Evolutionary conservation across 1,140 invertebrate species (phyloP), one percentile per base, ranked within the genome.

Genomic region (Vanessa atalanta): DNA sequence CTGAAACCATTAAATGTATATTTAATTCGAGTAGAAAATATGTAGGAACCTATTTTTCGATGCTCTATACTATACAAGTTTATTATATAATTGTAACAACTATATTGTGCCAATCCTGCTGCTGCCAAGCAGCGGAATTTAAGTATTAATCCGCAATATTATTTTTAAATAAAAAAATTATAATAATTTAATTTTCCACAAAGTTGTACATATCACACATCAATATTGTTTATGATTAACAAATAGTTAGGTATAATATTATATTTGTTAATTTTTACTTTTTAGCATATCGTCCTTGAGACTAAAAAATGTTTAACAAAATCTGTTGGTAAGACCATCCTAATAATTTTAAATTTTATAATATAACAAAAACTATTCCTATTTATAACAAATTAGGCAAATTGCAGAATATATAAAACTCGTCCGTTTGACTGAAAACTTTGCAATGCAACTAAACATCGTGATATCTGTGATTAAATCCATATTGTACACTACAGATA

Each of bases 1-100:
- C 50, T 70, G 60, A 65, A 23, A 63, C 11, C 61, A 37, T 70
- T 65, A 14, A 61, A 47, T 65, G 43, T 69, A 23, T 65, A 50
- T 37, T 51, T 64, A 70, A 70, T 70, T 70, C 67, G 69, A 60
- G 63, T 75, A 70, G 61, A 64, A 69, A 70, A 75, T 66, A 66
- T 70, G 65, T 75, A 43, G 37, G 37, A 43, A 75, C 61, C 47
- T 76, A 76, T 76, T 76, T 76, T 76, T 76, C 53, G 74, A 76
- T 72, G 60, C 68, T 64, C 74, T 76, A 76, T 76, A 76, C 74
- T 76, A 76, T 76, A 76, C 70, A 76, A 51, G 11, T 48, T 68
- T 9, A 68, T 70, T 70, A 47, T 51, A 55, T 65, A 55, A 70
- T 65, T 65, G 65, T 47, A 50, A 65, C 31, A 65, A 66, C 16